These are phyloP conservation scores for Heliconius sara DNA, from an alignment of 2,888 invertebrate genomes.

Conservation along the genomic window DNA sequence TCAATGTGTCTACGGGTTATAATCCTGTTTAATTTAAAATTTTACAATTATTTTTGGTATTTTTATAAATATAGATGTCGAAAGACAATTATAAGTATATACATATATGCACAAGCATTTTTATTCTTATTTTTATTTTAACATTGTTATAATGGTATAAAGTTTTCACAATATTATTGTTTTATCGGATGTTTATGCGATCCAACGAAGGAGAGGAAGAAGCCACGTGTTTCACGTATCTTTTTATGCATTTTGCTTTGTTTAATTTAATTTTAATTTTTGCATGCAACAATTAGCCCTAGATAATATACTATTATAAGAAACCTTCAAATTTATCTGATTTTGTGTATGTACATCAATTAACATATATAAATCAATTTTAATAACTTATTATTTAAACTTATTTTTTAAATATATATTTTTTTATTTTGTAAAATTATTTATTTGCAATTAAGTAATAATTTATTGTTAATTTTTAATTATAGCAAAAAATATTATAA, in stretches of 20 bases:
- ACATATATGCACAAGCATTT: no score
- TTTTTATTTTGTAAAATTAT: neutral
- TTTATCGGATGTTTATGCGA: constrained; percentile 74
- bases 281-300: constrained; percentile 50
- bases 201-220: constrained; percentile 61
- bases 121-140: neutral
- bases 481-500: neutral
- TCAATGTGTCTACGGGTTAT: no score
- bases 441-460: neutral
- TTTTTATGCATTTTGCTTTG: constrained; percentile 45
- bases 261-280: constrained; percentile 28
- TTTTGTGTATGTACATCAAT: constrained; percentile 41
- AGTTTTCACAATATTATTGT: constrained; percentile 36
- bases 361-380: constrained; percentile 3
- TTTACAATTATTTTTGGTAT: neutral
- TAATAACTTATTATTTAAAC: neutral
- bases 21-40: neutral
- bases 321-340: constrained; percentile 48
- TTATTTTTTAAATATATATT: neutral
- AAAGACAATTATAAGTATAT: neutral
- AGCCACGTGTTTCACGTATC: constrained; percentile 65
- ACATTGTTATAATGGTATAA: neutral
- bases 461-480: neutral
- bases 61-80: neutral
- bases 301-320: constrained; percentile 29